phyloP scores from a whole-genome alignment of 2,113 vertebrate genomes.

The Oncorhynchus mykiss region DNA sequence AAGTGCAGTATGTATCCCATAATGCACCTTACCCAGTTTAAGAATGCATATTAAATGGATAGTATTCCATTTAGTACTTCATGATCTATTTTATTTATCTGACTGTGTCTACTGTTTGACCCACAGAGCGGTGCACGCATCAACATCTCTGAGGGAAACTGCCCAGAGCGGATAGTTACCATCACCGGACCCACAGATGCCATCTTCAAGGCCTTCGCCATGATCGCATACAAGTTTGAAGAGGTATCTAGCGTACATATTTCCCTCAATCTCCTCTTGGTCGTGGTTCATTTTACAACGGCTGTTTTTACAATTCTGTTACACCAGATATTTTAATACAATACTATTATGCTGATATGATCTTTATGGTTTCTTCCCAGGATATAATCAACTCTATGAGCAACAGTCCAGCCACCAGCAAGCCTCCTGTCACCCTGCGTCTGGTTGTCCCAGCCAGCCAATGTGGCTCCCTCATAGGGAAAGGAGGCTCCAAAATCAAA shows the following conservation, averaged over 20 bases:
- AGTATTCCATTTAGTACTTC: background rate
- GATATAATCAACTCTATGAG: slow-evolving; percentile 99
- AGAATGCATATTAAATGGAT: background rate
- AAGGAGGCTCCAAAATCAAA: slow-evolving; percentile 98
- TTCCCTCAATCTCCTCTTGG: background rate
- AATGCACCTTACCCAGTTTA: background rate
- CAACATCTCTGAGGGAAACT: slow-evolving; percentile 98
- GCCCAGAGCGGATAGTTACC: slow-evolving; percentile 95
- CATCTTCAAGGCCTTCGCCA: slow-evolving; percentile 98
- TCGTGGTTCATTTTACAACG: background rate
- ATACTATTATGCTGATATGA: background rate
- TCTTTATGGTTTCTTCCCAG: slow-evolving; percentile 60
- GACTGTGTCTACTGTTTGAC: background rate
- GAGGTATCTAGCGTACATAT: slow-evolving; percentile 76
- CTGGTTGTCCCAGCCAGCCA: slow-evolving; percentile 94
- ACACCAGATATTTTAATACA: too few species aligned
- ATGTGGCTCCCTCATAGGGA: slow-evolving; percentile 94
- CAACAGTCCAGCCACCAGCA: slow-evolving; percentile 96
- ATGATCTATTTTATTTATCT: background rate
- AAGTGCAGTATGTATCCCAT: slow-evolving; percentile 17
- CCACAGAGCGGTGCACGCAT: slow-evolving; percentile 91
- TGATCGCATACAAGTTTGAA: slow-evolving; percentile 99
- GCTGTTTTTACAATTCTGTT: too few species aligned
- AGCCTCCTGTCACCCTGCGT: slow-evolving; percentile 91
- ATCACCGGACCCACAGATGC: slow-evolving; percentile 97